These are phyloP conservation scores for Trachemys scripta DNA, from an alignment of 2,113 vertebrate genomes.

Conservation along the genomic window DNA sequence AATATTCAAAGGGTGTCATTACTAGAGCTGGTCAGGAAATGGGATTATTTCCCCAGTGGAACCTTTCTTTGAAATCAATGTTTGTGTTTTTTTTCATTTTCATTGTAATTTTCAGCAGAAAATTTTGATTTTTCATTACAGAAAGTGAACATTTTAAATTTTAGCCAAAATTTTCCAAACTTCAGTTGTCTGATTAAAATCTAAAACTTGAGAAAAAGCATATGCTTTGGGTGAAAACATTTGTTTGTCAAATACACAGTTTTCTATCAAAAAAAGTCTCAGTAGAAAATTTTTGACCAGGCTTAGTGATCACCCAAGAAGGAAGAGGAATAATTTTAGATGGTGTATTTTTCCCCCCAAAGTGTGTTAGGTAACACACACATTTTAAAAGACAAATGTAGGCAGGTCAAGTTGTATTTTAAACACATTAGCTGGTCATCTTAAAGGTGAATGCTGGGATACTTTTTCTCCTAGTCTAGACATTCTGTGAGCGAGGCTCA, in stretches of 20 bases:
- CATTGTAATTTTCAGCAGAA: not conserved
- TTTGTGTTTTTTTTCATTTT: not conserved
- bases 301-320: not conserved
- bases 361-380: not conserved
- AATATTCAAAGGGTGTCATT: not conserved
- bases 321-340: not conserved
- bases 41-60: not conserved
- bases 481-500: not conserved
- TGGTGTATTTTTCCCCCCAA: not conserved
- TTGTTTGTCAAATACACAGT: not conserved
- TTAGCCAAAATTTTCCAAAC: not conserved
- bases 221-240: not conserved
- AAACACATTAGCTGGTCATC: not conserved
- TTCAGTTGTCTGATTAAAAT: not conserved
- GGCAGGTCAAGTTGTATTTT: not conserved
- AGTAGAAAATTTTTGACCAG: not conserved
- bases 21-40: not conserved
- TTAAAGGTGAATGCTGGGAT: not conserved
- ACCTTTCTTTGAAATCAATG: not conserved
- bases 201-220: not conserved
- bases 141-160: not conserved
- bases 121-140: not conserved
- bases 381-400: not conserved
- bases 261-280: not conserved
- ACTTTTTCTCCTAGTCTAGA: not conserved